Percentiles rank a stretch among this genome's conserved stretches.
Evolutionary conservation across 2,113 vertebrate genomes (phyloP).

Genomic region (Cephalopholis sonnerati): DNA sequence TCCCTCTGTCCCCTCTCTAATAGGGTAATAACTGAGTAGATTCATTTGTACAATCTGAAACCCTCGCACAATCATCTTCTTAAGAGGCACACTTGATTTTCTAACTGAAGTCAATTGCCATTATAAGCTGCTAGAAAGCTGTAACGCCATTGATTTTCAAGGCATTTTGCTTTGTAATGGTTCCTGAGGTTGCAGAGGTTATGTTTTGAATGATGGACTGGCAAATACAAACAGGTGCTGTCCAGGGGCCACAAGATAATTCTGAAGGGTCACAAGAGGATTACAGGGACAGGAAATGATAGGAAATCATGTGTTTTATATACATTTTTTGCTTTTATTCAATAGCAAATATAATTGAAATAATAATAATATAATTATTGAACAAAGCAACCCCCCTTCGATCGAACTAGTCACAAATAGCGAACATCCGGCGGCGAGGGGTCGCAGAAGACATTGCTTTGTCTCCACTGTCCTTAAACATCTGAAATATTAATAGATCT

Average conservation of each 20-base stretch:
- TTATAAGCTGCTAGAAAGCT: slow-evolving; percentile 13
- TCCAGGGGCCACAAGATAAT: not conserved
- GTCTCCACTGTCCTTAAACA: slow-evolving; percentile 11
- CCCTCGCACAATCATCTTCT: slow-evolving; percentile 26
- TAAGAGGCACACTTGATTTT: slow-evolving; percentile 45
- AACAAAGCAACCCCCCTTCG: not conserved
- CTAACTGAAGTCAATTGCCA: slow-evolving; percentile 26
- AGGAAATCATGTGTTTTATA: no score
- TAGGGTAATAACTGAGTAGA: slow-evolving; percentile 27
- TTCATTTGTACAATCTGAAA: slow-evolving; percentile 21
- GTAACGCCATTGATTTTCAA: slow-evolving; percentile 16
- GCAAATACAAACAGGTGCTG: not conserved
- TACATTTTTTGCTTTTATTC: no score
- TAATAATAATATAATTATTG: not conserved
- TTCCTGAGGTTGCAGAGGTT: not conserved
- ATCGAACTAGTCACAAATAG: not conserved
- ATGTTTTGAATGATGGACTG: not conserved
- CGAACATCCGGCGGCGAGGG: not conserved
- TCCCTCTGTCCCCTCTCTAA: slow-evolving; percentile 18
- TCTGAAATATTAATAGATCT: slow-evolving; percentile 46
- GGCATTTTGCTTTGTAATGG: not conserved
- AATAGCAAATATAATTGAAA: no score
- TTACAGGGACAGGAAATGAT: not conserved
- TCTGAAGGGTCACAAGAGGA: not conserved
- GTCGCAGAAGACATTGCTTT: not conserved